Base-by-base conservation (phyloP, 2,888 invertebrate genomes). In the Celastrina argiolus region DNA sequence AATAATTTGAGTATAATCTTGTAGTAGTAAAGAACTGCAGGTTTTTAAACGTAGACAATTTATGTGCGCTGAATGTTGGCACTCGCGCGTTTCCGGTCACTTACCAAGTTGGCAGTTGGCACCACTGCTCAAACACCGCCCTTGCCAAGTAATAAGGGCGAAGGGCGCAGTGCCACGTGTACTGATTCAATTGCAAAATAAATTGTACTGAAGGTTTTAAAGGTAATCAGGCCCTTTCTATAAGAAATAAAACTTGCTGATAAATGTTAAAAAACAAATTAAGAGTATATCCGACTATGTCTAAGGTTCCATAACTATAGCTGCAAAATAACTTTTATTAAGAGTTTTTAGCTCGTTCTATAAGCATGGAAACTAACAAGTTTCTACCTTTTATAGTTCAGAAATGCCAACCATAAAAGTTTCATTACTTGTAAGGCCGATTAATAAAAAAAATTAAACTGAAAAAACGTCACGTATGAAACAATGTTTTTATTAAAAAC, bases 61-160 rank as follows among this genome's bases (percentile, higher is more conserved):
- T 61, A 39, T 36, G 36, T 18, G 61, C 31, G 26, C 65, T 41
- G 59, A 42, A 59, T 66, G 56, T 65, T 66, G 66, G 66, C 66
- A 61, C 42, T 18, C 31, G 42, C 59, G 41, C 34, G 34, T 18
- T 66, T 66, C 66, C 66, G 66, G 66, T 66, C 66, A 59, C 59
- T 66, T 66, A 66, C 66, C 58, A 66, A 59, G 59, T 66, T 66
- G 66, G 66, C 66, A 39, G 66, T 58, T 31, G 16, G 42, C 59
- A 58, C 56, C 59, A 58, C 41, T 58, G 59, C 41, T 56, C 59
- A 59, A 59, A 59, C 45, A 59, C 58, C 28, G 42, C 59, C 42
- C 18, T 16, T 66, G 66, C 66, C 66, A 66, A 66, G 31, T 65
- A 42, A 42, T 39, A 65, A 66, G 56, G 41, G 58, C 42, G 65